Conservation (phyloP, 2,797 vertebrate genomes). For the Scolopax bukidnonensis region DNA sequence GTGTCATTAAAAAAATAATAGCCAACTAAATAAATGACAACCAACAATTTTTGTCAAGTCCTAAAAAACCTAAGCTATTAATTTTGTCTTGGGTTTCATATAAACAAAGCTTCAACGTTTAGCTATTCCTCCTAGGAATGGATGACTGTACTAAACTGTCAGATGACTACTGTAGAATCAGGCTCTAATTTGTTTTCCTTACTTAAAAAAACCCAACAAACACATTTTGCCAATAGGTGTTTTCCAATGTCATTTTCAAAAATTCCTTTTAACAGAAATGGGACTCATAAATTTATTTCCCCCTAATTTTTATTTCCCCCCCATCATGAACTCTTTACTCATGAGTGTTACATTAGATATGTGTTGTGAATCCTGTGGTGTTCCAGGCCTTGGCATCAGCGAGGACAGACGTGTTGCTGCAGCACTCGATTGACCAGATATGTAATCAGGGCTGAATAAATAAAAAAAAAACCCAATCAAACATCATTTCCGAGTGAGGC, state of each 20-base stretch:
- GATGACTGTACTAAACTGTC: background rate
- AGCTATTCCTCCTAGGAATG: background rate
- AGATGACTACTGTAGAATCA: background rate
- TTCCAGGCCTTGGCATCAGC: background rate
- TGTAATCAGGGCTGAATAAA: background rate
- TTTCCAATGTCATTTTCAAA: background rate
- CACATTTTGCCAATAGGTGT: background rate
- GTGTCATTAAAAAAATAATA: background rate
- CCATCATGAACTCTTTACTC: background rate
- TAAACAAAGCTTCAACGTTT: background rate
- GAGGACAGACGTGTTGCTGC: background rate
- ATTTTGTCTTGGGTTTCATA: background rate
- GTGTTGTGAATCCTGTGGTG: background rate
- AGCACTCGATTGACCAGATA: background rate
- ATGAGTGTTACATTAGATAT: background rate
- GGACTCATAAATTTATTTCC: background rate
- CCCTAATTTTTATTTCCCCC: background rate
- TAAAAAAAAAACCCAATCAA: background rate
- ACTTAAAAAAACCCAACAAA: background rate
- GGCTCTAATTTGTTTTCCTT: background rate
- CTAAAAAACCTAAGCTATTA: background rate
- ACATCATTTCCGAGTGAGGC: background rate
- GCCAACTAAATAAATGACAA: background rate
- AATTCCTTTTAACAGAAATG: background rate
- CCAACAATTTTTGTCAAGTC: background rate